Evolutionary conservation across 2,113 vertebrate genomes (phyloP).

Genomic region (Takifugu flavidus): DNA sequence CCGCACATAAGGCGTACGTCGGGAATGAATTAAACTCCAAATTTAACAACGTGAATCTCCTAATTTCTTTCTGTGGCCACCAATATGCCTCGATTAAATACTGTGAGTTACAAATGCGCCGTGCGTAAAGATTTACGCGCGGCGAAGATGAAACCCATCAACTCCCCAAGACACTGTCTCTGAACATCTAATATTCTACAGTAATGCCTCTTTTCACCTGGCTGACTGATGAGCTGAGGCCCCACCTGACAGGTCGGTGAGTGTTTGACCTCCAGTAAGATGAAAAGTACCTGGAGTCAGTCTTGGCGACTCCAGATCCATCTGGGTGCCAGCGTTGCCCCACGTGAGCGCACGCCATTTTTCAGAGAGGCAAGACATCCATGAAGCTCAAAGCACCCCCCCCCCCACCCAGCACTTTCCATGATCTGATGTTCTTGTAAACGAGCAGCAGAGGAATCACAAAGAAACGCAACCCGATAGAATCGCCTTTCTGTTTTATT

Average conservation of each 20-base stretch:
- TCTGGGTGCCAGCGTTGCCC: no score
- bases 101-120: neutral
- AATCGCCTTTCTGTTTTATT: constrained; percentile 67
- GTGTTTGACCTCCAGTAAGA: constrained; percentile 53
- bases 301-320: no score
- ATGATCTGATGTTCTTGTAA: no score
- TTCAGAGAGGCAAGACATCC: no score
- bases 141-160: neutral
- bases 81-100: neutral
- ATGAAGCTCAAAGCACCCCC: no score
- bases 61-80: neutral
- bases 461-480: constrained; percentile 46
- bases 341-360: no score
- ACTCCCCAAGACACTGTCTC: neutral
- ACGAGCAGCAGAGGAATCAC: constrained; percentile 1
- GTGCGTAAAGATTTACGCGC: neutral
- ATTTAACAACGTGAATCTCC: neutral
- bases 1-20: neutral
- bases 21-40: no score
- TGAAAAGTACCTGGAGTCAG: constrained; percentile 29
- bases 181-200: no score
- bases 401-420: no score
- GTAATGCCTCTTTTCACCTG: neutral
- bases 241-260: constrained; percentile 8
- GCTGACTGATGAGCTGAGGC: constrained; percentile 5